These are phyloP conservation scores for Melanargia galathea DNA, from an alignment of 2,888 invertebrate genomes.

Conservation along the genomic window DNA sequence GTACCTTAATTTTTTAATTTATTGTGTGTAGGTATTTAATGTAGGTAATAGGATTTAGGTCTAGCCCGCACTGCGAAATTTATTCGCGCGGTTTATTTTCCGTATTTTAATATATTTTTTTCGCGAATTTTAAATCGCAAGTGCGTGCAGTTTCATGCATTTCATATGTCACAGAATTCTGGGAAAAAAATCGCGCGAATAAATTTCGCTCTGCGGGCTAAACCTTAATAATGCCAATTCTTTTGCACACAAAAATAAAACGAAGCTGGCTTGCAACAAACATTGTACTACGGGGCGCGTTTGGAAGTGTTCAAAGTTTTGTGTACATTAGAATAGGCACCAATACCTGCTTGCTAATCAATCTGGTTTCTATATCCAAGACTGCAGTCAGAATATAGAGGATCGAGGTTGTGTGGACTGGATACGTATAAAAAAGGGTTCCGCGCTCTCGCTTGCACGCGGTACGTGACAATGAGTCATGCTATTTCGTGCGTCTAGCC, in stretches of 20 bases:
- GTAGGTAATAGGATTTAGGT: neutral
- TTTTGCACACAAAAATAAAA: conserved; percentile 6
- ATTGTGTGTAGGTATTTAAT: neutral
- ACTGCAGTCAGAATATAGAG: neutral
- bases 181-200: too few relatives aligned
- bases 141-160: too few relatives aligned
- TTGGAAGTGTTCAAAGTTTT: neutral
- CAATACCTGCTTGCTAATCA: conserved; percentile 1
- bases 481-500: too few relatives aligned
- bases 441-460: too few relatives aligned
- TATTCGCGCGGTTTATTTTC: too few relatives aligned
- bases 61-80: too few relatives aligned
- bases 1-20: conserved; percentile 4
- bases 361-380: neutral
- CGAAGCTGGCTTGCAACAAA: neutral
- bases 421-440: neutral
- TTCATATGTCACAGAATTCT: too few relatives aligned
- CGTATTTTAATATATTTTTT: too few relatives aligned
- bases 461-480: too few relatives aligned
- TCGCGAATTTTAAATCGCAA: too few relatives aligned
- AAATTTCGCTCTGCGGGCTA: too few relatives aligned
- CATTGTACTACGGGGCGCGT: too few relatives aligned
- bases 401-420: neutral
- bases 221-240: neutral
- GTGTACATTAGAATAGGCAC: neutral